Conservation (phyloP, 1,140 invertebrate genomes). For the Pararge aegeria region DNA sequence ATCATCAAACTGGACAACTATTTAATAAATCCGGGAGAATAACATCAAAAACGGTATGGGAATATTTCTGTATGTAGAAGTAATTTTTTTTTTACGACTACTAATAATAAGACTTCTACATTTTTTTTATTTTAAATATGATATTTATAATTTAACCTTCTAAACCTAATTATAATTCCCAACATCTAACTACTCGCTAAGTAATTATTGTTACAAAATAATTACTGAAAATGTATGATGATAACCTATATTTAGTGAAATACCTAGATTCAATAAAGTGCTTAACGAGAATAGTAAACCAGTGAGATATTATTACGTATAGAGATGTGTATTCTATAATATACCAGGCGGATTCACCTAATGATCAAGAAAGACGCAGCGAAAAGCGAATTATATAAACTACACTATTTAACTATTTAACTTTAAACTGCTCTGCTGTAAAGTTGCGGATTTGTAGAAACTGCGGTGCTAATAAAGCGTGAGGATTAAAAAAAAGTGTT, state of each 20-base stretch:
- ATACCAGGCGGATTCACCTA: too few species aligned
- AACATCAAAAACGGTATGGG: conserved; percentile 42
- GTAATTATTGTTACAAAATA: conserved; percentile 35
- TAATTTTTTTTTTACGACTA: conserved; percentile 34
- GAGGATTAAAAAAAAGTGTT: too few species aligned
- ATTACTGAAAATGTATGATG: conserved; percentile 23
- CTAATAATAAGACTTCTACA: conserved; percentile 58
- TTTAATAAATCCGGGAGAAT: conserved; percentile 20
- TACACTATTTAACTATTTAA: too few species aligned
- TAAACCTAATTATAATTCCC: conserved; percentile 52
- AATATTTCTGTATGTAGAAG: conserved; percentile 41
- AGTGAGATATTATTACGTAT: too few species aligned
- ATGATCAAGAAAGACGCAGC: too few species aligned
- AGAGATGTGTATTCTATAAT: too few species aligned
- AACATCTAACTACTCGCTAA: conserved; percentile 63
- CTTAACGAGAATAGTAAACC: conserved; percentile 59
- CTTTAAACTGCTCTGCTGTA: too few species aligned
- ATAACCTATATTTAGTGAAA: conserved; percentile 26
- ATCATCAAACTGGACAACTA: conserved; percentile 37
- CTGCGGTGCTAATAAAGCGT: too few species aligned
- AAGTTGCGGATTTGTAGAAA: too few species aligned
- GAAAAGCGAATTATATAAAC: too few species aligned
- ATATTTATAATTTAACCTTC: conserved; percentile 41
- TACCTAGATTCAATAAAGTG: conserved; percentile 43
- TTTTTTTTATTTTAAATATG: conserved; percentile 37